Evolutionary conservation across 2,797 vertebrate species (phyloP).

Genomic region (Gallinago solitaria): DNA sequence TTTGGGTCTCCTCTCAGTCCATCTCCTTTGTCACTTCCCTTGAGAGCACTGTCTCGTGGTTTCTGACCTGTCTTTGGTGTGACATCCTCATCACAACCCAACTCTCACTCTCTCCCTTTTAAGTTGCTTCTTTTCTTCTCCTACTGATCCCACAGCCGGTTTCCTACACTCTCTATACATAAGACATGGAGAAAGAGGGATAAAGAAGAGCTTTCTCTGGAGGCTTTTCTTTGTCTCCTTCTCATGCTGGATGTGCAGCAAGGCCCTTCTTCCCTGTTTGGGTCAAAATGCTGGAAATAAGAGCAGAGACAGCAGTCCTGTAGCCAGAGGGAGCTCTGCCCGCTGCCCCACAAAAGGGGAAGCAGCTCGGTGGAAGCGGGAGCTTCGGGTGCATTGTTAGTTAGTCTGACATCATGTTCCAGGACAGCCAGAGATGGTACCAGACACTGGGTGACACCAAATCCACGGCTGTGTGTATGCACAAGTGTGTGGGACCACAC

Average conservation of each 20-base stretch:
- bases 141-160: background rate
- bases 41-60: background rate
- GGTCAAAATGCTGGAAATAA: background rate
- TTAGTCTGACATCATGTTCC: background rate
- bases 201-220: background rate
- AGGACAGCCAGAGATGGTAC: background rate
- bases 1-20: background rate
- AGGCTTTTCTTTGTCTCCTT: background rate
- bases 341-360: background rate
- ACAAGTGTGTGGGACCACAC: background rate
- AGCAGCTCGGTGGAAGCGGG: background rate
- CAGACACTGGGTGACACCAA: background rate
- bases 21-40: background rate
- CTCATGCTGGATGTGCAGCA: background rate
- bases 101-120: background rate
- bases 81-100: background rate
- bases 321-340: background rate
- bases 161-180: background rate
- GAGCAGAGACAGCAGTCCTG: background rate
- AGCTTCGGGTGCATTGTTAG: background rate
- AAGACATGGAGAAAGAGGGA: background rate
- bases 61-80: background rate
- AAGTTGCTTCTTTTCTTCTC: background rate
- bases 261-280: background rate
- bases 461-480: rapidly evolving